phyloP scores from a whole-genome alignment of 2,888 invertebrate genomes.

The Drosophila yooni region DNA sequence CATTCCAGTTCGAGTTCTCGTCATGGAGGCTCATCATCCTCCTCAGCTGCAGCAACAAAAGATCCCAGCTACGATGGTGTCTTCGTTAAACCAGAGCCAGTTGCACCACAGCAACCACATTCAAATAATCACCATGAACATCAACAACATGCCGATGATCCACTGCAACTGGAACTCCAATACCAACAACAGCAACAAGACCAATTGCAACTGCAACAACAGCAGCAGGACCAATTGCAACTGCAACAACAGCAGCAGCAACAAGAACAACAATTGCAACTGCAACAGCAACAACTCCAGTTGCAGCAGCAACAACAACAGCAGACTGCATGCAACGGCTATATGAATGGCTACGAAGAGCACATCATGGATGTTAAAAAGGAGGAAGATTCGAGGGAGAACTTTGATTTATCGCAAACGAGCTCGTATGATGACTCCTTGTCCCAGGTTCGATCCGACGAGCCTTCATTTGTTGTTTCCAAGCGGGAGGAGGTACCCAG shows the following conservation, averaged over 20 bases:
- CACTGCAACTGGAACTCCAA: slow-evolving; percentile 35
- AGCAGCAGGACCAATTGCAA: slow-evolving; percentile 12
- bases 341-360: slow-evolving; percentile 75
- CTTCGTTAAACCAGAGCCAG: slow-evolving; percentile 80
- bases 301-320: slow-evolving; percentile 22
- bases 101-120: slow-evolving; percentile 66
- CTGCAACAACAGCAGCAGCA: slow-evolving; percentile 48
- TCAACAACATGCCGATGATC: slow-evolving; percentile 37
- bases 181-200: slow-evolving; percentile 53
- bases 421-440: slow-evolving; percentile 90
- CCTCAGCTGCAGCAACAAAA: slow-evolving; percentile 54
- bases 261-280: slow-evolving; percentile 8
- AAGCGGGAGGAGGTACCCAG: slow-evolving; percentile 83
- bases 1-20: slow-evolving; percentile 85
- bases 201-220: slow-evolving; percentile 39
- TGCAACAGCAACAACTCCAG: slow-evolving; percentile 13
- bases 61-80: slow-evolving; percentile 76
- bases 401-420: slow-evolving; percentile 86
- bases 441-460: slow-evolving; percentile 88
- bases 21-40: slow-evolving; percentile 31
- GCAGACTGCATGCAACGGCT: slow-evolving; percentile 54
- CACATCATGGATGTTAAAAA: slow-evolving; percentile 83
- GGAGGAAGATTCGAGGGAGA: slow-evolving; percentile 79
- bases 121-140: slow-evolving; percentile 50
- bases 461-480: slow-evolving; percentile 83